Percentiles rank a stretch among this genome's conserved stretches.
Evolutionary conservation across 2,888 invertebrate species (phyloP).

Genomic region (Taphrorychus bicolor): DNA sequence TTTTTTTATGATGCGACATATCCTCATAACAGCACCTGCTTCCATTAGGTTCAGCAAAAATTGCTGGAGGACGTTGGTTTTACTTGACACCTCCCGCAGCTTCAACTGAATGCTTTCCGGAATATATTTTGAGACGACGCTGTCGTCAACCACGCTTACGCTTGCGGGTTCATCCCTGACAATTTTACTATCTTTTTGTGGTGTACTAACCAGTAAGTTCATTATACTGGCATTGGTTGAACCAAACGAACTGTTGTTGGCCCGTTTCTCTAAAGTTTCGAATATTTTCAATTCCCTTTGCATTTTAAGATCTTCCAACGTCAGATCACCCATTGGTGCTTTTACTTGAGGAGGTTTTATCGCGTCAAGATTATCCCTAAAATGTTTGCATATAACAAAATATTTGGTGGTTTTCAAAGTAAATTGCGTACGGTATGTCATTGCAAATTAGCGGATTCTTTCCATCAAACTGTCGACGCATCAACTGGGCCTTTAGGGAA

Average conservation of each 20-base stretch:
- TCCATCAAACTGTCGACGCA: constrained; percentile 14
- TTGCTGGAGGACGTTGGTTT: constrained; percentile 43
- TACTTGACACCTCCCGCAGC: constrained; percentile 39
- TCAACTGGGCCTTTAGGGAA: not conserved
- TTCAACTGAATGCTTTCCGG: constrained; percentile 28
- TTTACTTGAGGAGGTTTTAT: not conserved
- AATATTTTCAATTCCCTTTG: constrained; percentile 76
- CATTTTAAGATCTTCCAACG: constrained; percentile 35
- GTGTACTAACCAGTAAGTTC: constrained; percentile 53
- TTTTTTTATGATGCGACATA: not conserved
- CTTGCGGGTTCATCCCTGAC: not conserved
- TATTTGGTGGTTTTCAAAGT: no score
- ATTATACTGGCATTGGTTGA: constrained; percentile 57
- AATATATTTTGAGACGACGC: constrained; percentile 15
- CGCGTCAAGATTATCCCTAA: constrained; percentile 17
- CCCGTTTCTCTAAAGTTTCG: constrained; percentile 79
- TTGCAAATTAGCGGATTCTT: constrained; percentile 13
- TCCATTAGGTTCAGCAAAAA: constrained; percentile 44
- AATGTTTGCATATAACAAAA: not conserved
- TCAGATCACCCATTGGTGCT: constrained; percentile 22
- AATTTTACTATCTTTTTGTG: constrained; percentile 34
- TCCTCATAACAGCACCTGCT: constrained; percentile 14
- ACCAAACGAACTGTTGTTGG: constrained; percentile 75
- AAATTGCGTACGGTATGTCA: constrained; percentile 30
- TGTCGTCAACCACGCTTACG: not conserved